Base-by-base conservation (phyloP, 30 jellyfish, hydroid and myxozoan species). In the Aurelia aurita complex sp. Pacific region DNA sequence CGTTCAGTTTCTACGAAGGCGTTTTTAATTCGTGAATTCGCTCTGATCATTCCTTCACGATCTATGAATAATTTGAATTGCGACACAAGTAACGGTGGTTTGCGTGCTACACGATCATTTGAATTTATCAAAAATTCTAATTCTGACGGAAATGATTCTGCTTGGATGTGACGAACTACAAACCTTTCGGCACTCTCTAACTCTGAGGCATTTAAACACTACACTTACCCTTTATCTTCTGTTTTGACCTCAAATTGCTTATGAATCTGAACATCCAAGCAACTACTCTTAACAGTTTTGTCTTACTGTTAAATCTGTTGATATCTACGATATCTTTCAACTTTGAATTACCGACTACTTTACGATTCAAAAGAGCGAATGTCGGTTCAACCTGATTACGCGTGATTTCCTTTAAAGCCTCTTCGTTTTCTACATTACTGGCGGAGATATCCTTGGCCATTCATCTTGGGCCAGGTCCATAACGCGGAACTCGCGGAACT, bases 61-160 rank as follows among this genome's bases (percentile, higher is more conserved):
- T 68, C 57, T 68, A 68, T 29, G 17, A 68, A 68, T 17, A 17
- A 57, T 19, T 68, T 68, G 42, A 68, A 68, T 68, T 68, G 79
- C 10, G 79, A 9, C 57, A 68, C 59, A 17, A 68, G 79, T 19
- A 57, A 9, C 5, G 79, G 79, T 5, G 79, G 79, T 57, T 9
- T 12, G 79, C 15, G 11, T 9, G 17, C 29, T 52, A 29, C 36
- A 68, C 79, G 79, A 17, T 68, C 29, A 5, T 68, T 68, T 17
- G 14, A 8, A 23, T 23, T 23, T 10, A 68, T 8, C 57, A 2
- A 68, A 68, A 19, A 1, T 57, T 14, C 36, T 57, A 5, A 8
- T 10, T 68, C 36, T 52, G 14, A 29, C 55, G 11, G 79, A 68
- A 23, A 23, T 23, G 29, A 23, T 23, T 23, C 29, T 23, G 29